phyloP scores from a whole-genome alignment of 2,888 invertebrate species.

The Meghimatium bilineatum region DNA sequence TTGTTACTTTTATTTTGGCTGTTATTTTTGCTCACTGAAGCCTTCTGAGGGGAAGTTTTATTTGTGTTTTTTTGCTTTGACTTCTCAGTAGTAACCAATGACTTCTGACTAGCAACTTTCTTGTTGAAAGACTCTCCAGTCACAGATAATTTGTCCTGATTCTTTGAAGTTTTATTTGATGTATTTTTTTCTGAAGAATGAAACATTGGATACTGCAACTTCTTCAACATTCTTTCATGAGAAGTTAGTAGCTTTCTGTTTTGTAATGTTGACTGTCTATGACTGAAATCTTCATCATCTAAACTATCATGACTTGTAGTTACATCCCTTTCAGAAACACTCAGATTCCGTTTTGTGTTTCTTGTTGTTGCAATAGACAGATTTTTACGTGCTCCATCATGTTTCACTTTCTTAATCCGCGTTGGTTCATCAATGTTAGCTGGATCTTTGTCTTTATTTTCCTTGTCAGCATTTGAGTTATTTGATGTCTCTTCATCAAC shows the following conservation, averaged over 20 bases:
- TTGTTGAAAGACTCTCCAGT: neutral
- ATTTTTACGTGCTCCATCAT: neutral
- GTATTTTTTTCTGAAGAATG: neutral
- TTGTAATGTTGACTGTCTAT: neutral
- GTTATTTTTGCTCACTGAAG: neutral
- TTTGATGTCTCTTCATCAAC: slow-evolving; percentile 20
- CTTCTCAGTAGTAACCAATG: neutral
- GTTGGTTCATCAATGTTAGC: neutral
- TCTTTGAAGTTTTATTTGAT: neutral
- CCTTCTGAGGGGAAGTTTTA: neutral
- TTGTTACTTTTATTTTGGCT: neutral
- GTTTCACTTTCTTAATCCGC: neutral
- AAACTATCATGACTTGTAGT: neutral
- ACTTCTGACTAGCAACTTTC: neutral
- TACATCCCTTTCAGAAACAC: slow-evolving; percentile 3
- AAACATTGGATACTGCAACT: slow-evolving; percentile 5
- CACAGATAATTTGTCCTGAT: neutral
- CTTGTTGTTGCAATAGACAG: neutral
- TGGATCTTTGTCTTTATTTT: slow-evolving; percentile 31
- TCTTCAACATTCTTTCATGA: slow-evolving; percentile 5
- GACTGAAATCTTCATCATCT: neutral
- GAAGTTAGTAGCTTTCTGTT: slow-evolving; percentile 10
- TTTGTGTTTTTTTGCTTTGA: neutral
- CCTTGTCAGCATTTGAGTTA: slow-evolving; percentile 18
- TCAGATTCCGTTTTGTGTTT: neutral